Evolutionary conservation across 2,888 invertebrate species (phyloP), one percentile per base, ranked within the genome.

Genomic region (Microplitis manilae): DNA sequence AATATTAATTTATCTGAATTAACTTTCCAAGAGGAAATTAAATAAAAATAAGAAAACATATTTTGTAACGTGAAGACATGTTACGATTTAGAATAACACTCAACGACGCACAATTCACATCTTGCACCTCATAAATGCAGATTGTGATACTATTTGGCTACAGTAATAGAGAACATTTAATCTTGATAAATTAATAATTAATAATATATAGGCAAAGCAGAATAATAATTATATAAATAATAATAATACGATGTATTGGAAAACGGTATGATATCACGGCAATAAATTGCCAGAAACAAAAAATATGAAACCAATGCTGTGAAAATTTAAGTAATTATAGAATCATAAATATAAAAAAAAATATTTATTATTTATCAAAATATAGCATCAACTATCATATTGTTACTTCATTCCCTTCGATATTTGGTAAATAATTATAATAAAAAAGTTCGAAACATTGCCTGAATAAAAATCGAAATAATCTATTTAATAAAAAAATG

Each of bases 71-170:
- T 50, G 73, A 38, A 6, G 59, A 61, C 67, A 67, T 67, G 77
- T 76, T 72, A 39, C 73, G 40, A 76, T 80, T 79, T 78, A 79
- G 79, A 79, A 79, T 69, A 73, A 84, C 84, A 85, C 87, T 86
- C 85, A 87, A 89, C 83, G 86, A 89, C 89, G 89, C 88, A 89
- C 89, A 89, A 87, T 85, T 89, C 87, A 87, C 88, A 87, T 83
- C 84, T 50, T 82, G 88, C 89, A 89, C 87, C 85, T 86, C 82
- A 85, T 88, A 87, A 88, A 80, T 81, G 82, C 81, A 80, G 78
- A 39, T 76, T 81, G 83, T 82, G 83, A 80, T 79, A 81, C 77
- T 79, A 82, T 79, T 74, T 73, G 79, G 68, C 73, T 79, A 77
- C 76, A 68, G 72, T 73, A 13, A 50, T 76, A 81, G 77, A 13